Percentiles rank a stretch among this genome's conserved stretches.
Conservation (phyloP, 2,888 invertebrate species). For the Rhopalosiphum nymphaeae region DNA sequence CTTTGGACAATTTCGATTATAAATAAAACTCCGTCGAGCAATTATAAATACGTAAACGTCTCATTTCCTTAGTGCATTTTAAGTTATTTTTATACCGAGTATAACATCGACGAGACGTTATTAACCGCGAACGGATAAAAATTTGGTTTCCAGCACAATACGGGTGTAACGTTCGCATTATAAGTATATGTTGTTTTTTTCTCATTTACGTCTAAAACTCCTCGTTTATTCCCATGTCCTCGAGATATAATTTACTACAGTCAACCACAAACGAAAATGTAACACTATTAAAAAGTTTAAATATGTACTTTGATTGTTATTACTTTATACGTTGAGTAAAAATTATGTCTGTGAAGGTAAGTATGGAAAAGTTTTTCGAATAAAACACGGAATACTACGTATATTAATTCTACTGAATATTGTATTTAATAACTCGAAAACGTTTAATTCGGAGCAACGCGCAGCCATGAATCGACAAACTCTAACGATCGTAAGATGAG, state of each 20-base stretch:
- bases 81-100: not conserved
- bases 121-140: not conserved
- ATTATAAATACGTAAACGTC: not conserved
- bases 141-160: not conserved
- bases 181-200: not conserved
- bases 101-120: not conserved
- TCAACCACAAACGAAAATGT: not conserved
- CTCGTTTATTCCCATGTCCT: not conserved
- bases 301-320: not conserved
- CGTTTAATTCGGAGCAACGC: not conserved
- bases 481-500: not conserved
- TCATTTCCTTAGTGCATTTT: not conserved
- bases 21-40: not conserved
- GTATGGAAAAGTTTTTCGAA: not conserved
- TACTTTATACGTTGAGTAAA: not conserved
- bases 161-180: not conserved
- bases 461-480: not conserved
- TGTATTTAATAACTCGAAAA: not conserved
- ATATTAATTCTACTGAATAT: not conserved
- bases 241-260: not conserved
- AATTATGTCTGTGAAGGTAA: not conserved
- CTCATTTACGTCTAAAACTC: not conserved
- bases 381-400: not conserved
- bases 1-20: not conserved
- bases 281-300: constrained; percentile 15